Base-by-base conservation (phyloP, 2,113 vertebrate genomes). In the Hemiscyllium ocellatum region DNA sequence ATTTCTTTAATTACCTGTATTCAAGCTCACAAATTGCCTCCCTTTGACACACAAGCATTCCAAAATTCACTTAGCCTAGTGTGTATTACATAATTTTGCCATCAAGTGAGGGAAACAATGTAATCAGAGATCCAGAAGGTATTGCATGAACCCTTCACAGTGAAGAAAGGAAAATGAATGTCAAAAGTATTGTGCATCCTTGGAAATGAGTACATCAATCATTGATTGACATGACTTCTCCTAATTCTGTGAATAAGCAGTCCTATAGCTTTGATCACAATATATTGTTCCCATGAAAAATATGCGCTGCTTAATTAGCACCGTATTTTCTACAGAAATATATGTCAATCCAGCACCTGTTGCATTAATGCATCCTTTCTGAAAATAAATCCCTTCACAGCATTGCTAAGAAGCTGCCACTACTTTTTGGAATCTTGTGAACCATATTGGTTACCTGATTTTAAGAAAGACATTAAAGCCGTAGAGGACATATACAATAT, bases 281-380 rank as follows among this genome's bases (percentile, higher is more conserved):
- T 91, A 91, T 91, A 91, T 65, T 65, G 87, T 26, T 56, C 87
- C 61, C 56, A 65, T 91, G 87, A 91, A 91, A 65, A 91, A 91
- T 15, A 91, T 33, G 61, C 3, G 6, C 87, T 91, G 87, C 61
- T 56, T 91, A 91, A 91, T 91, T 91, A 91, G 56, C 87, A 65
- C 87, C 19, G 56, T 91, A 56, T 91, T 91, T 91, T 65, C 61
- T 65, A 65, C 26, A 91, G 17, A 8, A 29, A 65, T 33, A 90
- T 90, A n/a, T 91, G n/a, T 91, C 87, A 65, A 91, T 56, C 15
- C 56, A 65, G 87, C 29, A n/a, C 87, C 87, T 91, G 87, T 29
- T 91, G n/a, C 87, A 91, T 65, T 91, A 91, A 91, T 91, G n/a
- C 65, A 56, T 61, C 87, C 87, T 91, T 91, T 15, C 61, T 56